Conservation (phyloP, 2,888 invertebrate species). For the Caradrina clavipalpis region DNA sequence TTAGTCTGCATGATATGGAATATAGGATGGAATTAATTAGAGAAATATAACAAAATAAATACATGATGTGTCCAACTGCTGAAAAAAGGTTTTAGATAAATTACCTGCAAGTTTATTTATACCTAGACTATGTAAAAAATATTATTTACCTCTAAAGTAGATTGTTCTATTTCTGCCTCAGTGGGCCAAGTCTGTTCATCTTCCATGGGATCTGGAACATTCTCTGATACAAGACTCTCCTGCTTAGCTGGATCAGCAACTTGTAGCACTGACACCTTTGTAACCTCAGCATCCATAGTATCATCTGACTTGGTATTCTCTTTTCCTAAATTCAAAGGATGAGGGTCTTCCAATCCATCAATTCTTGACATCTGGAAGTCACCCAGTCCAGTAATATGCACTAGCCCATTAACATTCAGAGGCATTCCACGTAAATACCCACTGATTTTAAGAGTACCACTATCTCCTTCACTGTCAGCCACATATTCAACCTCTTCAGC, state of each 20-base stretch:
- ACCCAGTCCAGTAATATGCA: slow-evolving; percentile 98
- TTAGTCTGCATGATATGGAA: slow-evolving; percentile 79
- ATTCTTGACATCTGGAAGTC: slow-evolving; percentile 98
- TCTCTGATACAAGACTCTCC: slow-evolving; percentile 94
- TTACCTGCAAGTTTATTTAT: no score
- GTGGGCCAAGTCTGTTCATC: slow-evolving; percentile 99
- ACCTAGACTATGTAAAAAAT: no score
- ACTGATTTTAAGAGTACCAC: slow-evolving; percentile 94
- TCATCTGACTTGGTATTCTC: slow-evolving; percentile 83
- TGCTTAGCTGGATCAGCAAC: slow-evolving; percentile 93
- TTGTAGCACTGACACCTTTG: slow-evolving; percentile 88
- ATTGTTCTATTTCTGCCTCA: slow-evolving; percentile 95
- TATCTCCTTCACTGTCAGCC: slow-evolving; percentile 82
- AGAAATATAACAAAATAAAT: background rate
- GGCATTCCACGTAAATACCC: slow-evolving; percentile 97
- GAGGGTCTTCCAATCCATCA: slow-evolving; percentile 93
- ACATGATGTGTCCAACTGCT: no score
- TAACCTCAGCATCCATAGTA: slow-evolving; percentile 80
- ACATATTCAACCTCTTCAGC: slow-evolving; percentile 95
- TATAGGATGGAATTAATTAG: background rate
- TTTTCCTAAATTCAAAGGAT: slow-evolving; percentile 91
- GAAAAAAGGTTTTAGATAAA: no score
- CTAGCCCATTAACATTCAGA: slow-evolving; percentile 96
- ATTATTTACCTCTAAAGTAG: slow-evolving; percentile 89
- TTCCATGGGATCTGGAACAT: slow-evolving; percentile 97